Base-by-base conservation (phyloP, 2,113 vertebrate species). In the Chaetops frenatus region DNA sequence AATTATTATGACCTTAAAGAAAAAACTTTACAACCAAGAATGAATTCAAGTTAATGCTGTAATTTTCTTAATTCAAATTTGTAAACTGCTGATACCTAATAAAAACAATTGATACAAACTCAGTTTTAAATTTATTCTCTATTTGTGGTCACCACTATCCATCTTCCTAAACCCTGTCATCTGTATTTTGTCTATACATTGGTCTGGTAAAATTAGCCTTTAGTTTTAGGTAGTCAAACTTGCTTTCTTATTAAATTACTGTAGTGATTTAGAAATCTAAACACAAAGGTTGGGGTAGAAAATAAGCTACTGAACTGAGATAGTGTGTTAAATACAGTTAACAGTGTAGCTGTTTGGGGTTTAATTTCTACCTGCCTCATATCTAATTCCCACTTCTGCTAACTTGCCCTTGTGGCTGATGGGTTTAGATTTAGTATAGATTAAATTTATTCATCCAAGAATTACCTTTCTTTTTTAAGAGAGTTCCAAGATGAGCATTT, bases 41-140 rank as follows among this genome's bases (percentile, higher is more conserved):
- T 42, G 60, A 94, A 88, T 65, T 96, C 87, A 85, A 86, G 24
- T n/a, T 50, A 92, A 92, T 62, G 97, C 73, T 97, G 90, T 97
- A 95, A 94, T 60, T 97, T 93, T 96, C 91, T 92, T 92, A 81
- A 91, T 70, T 95, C 74, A 64, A 18, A 90, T 97, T 95, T 97
- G 92, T 97, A 96, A 96, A 93, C 74, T 94, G 77, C 60, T 92
- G 73, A 93, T 91, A 72, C 18, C 89, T 73, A 98, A 97, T 96
- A 97, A 97, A 98, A 92, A 33, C 25, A 82, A 74, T 87, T 89
- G 84, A 82, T 67, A 94, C n/a, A 85, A 96, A 88, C 33, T 28
- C 14, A 23, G 33, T 78, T 96, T 85, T 69, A 8, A 64, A 93
- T 95, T 88, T 29, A 51, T 5, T 83, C 91, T 94, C 33, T 95